Evolutionary conservation across 1,140 invertebrate species (phyloP).

Genomic region (Diabrotica virgifera): DNA sequence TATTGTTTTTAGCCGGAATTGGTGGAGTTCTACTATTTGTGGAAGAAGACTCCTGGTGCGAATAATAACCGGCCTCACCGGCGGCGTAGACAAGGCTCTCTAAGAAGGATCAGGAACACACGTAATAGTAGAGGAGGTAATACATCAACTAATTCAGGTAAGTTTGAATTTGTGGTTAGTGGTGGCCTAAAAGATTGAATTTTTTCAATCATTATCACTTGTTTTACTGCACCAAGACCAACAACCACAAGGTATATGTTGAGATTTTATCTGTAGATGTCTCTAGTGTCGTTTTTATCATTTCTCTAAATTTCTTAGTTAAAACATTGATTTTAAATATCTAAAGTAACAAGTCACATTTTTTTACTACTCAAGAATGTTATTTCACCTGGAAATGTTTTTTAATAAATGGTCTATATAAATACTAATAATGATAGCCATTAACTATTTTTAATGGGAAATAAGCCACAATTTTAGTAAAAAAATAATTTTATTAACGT

Average conservation of each 20-base stretch:
- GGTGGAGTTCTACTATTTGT: conserved; percentile 98
- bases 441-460: no score
- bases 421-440: no score
- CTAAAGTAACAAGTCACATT: no score
- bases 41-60: conserved; percentile 99
- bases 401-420: no score
- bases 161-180: conserved; percentile 32
- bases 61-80: conserved; percentile 90
- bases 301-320: background rate
- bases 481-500: no score
- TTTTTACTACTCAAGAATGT: no score
- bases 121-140: conserved; percentile 60
- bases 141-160: conserved; percentile 49
- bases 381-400: no score
- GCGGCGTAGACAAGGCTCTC: conserved; percentile 81
- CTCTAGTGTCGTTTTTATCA: background rate
- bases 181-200: conserved; percentile 56
- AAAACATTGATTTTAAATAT: no score
- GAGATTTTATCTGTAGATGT: background rate
- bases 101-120: conserved; percentile 83
- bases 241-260: conserved; percentile 2
- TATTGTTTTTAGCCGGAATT: conserved; percentile 73
- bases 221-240: background rate
- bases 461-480: no score
- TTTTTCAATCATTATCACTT: background rate